Evolutionary conservation across 1,140 invertebrate species (phyloP).

Genomic region (Orius insidiosus): DNA sequence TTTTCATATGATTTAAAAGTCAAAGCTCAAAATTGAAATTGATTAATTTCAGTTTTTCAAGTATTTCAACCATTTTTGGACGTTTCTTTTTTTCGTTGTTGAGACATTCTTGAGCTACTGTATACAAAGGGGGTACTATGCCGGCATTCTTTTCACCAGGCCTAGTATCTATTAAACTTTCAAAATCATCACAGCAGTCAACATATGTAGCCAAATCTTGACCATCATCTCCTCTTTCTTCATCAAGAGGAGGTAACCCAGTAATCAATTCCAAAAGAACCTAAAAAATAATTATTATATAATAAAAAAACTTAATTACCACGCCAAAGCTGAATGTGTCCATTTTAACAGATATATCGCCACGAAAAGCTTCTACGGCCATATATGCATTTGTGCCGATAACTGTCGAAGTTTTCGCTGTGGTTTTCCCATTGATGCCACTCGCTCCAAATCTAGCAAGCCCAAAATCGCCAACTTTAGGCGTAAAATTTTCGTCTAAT

Average conservation of each 20-base stretch:
- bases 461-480: constrained; percentile 62
- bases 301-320: constrained; percentile 27
- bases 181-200: not conserved
- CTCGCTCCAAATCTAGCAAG: constrained; percentile 35
- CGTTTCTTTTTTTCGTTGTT: not conserved
- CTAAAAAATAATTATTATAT: constrained; percentile 19
- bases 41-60: not conserved
- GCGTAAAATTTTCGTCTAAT: constrained; percentile 37
- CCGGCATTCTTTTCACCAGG: not conserved
- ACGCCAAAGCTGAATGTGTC: constrained; percentile 65
- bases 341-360: constrained; percentile 51
- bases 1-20: no score
- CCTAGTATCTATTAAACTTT: not conserved
- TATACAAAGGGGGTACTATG: not conserved
- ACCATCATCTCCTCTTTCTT: constrained; percentile 26
- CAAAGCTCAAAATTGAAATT: no score
- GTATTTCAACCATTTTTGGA: not conserved
- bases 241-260: constrained; percentile 40
- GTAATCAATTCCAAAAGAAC: constrained; percentile 49
- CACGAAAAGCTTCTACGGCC: constrained; percentile 51
- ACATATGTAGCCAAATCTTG: constrained; percentile 25
- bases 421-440: constrained; percentile 20
- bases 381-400: constrained; percentile 57
- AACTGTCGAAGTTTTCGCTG: constrained; percentile 34
- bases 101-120: not conserved